A percentile compares a stretch with the other conserved stretches of the same genome.
Conservation (phyloP, 2,113 vertebrate genomes). For the Trematocara nigrifrons region DNA sequence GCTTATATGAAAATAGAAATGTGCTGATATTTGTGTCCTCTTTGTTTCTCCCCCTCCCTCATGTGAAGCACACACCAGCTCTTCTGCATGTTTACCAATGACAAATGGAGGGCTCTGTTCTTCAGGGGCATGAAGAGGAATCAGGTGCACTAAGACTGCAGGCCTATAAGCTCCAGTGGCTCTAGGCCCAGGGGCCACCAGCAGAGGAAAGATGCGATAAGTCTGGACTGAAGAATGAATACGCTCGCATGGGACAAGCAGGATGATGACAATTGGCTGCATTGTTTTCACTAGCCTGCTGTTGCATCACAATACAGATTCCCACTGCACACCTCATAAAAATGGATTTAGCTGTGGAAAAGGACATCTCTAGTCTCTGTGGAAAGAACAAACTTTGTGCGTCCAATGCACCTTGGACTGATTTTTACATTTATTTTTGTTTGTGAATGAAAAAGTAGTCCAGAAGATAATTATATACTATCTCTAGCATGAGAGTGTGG, state of each 20-base stretch:
- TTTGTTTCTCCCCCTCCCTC: slow-evolving; percentile 34
- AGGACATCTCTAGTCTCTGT: slow-evolving; percentile 16
- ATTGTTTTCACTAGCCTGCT: slow-evolving; percentile 61
- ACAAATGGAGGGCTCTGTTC: slow-evolving; percentile 68
- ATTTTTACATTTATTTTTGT: background rate
- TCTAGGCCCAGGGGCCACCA: slow-evolving; percentile 60
- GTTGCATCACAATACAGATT: slow-evolving; percentile 53
- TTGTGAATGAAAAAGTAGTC: accelerated
- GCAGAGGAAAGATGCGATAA: slow-evolving; percentile 48
- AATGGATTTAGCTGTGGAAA: slow-evolving; percentile 44
- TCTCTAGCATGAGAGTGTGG: accelerated
- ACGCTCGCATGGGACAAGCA: slow-evolving; percentile 49
- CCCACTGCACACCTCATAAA: slow-evolving; percentile 41
- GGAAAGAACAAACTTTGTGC: background rate
- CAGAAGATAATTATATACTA: background rate
- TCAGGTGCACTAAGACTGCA: slow-evolving; percentile 54
- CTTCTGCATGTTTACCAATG: slow-evolving; percentile 68
- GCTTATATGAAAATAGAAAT: slow-evolving; percentile 12
- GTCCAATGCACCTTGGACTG: accelerated
- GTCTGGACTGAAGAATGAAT: slow-evolving; percentile 57
- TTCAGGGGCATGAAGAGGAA: slow-evolving; percentile 61
- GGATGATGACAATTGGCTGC: slow-evolving; percentile 30
- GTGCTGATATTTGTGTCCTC: slow-evolving; percentile 58
- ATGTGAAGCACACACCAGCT: slow-evolving; percentile 38
- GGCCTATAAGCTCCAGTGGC: slow-evolving; percentile 49